Percentiles rank a stretch among this genome's conserved stretches.
These are phyloP conservation scores for Catocala fraxini DNA, from an alignment of 2,888 invertebrate genomes.

Conservation along the genomic window DNA sequence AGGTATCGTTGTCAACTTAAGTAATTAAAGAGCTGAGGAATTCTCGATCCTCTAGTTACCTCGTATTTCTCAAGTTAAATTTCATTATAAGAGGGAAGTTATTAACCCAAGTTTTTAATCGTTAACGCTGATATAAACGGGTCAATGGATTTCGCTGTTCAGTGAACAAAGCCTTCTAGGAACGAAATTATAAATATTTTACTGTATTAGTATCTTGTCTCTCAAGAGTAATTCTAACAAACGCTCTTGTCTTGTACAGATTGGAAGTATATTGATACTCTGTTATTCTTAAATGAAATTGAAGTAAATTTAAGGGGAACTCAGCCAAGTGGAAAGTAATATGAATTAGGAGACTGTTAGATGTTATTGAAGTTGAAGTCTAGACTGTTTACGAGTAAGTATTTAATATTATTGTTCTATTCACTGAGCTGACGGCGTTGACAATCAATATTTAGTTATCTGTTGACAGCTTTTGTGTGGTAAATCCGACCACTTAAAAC, in stretches of 20 bases:
- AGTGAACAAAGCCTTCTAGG: conserved; percentile 53
- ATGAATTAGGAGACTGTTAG: conserved; percentile 12
- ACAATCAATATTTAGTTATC: no score
- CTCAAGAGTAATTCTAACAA: neutral
- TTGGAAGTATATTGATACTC: conserved; percentile 3
- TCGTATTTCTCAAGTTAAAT: conserved; percentile 62
- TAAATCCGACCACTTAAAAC: no score
- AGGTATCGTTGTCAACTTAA: conserved; percentile 62
- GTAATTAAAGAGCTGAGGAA: conserved; percentile 70
- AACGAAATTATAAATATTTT: conserved; percentile 35
- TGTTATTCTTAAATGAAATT: conserved; percentile 3
- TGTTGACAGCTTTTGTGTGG: no score
- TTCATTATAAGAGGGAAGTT: conserved; percentile 70
- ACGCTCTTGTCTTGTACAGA: neutral
- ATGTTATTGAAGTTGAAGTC: conserved; percentile 11
- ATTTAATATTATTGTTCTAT: conserved; percentile 2
- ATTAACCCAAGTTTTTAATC: conserved; percentile 74
- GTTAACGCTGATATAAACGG: conserved; percentile 55
- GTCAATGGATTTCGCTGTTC: conserved; percentile 70
- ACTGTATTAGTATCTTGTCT: conserved; percentile 5
- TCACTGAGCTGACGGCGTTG: no score
- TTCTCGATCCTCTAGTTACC: conserved; percentile 53
- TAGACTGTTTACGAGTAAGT: conserved; percentile 14
- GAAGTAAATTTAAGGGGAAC: conserved; percentile 3
- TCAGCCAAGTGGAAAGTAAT: conserved; percentile 7